Evolutionary conservation across 2,113 vertebrate genomes (phyloP), one percentile per base, ranked within the genome.

Genomic region (Melozone crissalis): DNA sequence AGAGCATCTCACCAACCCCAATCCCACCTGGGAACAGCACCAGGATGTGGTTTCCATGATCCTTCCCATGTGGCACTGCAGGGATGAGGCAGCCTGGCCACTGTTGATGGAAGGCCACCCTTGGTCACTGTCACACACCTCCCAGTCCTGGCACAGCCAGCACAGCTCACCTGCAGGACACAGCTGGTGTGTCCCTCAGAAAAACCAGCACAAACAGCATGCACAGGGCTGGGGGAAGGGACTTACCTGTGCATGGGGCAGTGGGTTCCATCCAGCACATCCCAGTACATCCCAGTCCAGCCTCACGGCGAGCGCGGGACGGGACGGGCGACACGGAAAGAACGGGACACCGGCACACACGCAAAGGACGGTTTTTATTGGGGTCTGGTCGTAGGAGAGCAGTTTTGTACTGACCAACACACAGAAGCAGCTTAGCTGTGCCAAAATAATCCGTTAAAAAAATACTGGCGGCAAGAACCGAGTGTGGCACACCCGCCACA

Each of bases 281-380:
- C 66, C 73, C 76, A 17, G 72, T 5, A 18, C 57, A 68, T 5
- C 77, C 69, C n/a, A 17, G 69, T 5, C 5, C 54, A 28, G 49
- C 59, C 71, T 13, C 41, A 4, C 1, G 1, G 37, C 3, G 10
- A 0, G 27, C 3, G 0, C 4, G 0, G 58, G 37, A 16, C 35
- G 51, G 65, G 26, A 8, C 37, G 2, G 15, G 65, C 0, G 43
- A 44, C 61, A 55, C 13, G 3, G 4, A 83, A 87, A 89, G 67
- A 94, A 89, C 21, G 43, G 63, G 54, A 72, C 78, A 33, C 95
- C 78, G 79, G 72, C 67, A 73, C 59, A 93, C 95, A 98, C 98
- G 97, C 98, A 96, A 96, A 98, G 97, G 96, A 96, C 89, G 97
- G 98, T 98, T 98, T 99, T 98, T 98, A 99, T 98, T 98, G 97